Conservation (phyloP, 1,140 invertebrate genomes). For the Anastrepha obliqua region DNA sequence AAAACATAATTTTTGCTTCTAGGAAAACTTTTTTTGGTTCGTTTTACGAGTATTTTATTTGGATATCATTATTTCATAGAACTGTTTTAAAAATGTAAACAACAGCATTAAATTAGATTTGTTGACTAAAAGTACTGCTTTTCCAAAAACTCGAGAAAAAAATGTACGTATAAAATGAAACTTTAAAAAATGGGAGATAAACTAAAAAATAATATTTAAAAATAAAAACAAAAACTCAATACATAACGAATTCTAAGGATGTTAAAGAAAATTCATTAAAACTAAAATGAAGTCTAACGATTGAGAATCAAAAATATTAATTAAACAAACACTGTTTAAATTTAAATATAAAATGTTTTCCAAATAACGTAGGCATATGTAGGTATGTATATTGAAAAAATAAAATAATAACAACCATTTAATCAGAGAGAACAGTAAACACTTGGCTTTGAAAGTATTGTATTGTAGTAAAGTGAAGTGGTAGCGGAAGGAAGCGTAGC, state of each 20-base stretch:
- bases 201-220: neutral
- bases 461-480: neutral
- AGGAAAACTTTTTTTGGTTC: too few species aligned
- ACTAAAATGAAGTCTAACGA: conserved; percentile 55
- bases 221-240: neutral
- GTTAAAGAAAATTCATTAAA: conserved; percentile 58
- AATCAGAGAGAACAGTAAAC: neutral
- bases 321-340: conserved; percentile 17
- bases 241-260: neutral
- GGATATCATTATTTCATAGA: too few species aligned
- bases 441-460: conserved; percentile 35
- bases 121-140: too few species aligned
- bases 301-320: conserved; percentile 37
- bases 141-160: too few species aligned
- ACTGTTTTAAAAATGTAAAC: too few species aligned
- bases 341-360: conserved; percentile 29
- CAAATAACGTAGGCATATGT: neutral
- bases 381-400: neutral
- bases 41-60: too few species aligned
- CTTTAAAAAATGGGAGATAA: neutral
- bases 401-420: conserved; percentile 23
- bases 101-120: too few species aligned
- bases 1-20: too few species aligned
- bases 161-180: neutral
- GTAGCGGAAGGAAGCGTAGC: neutral